A percentile compares a stretch with the other conserved stretches of the same genome.
These are phyloP conservation scores for Holothuria leucospilota DNA, from an alignment of 53 echinoderm and acorn worm genomes.

Conservation along the genomic window DNA sequence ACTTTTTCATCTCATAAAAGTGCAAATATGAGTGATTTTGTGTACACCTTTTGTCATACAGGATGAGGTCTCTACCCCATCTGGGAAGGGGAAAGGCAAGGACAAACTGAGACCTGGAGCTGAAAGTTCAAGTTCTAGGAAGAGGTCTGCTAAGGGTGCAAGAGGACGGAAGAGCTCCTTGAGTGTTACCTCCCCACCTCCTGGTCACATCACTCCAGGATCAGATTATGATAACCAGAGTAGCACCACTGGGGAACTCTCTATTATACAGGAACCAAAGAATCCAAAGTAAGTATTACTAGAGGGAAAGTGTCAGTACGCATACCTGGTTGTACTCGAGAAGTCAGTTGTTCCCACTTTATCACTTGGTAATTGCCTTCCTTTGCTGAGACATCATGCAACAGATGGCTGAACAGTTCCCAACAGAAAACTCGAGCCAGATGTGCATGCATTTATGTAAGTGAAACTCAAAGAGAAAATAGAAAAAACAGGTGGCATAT, in stretches of 20 bases:
- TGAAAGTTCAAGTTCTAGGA: conserved; percentile 79
- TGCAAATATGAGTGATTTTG: not conserved
- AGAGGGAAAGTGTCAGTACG: not conserved
- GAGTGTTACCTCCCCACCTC: conserved; percentile 87
- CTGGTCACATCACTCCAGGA: conserved; percentile 92
- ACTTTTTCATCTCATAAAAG: too few relatives aligned
- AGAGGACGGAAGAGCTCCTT: conserved; percentile 94
- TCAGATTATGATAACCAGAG: conserved; percentile 97
- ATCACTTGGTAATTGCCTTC: not conserved
- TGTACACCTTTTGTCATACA: conserved; percentile 11
- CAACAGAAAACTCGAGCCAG: too few relatives aligned
- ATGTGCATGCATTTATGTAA: too few relatives aligned
- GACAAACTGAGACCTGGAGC: conserved; percentile 89
- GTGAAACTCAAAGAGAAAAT: too few relatives aligned
- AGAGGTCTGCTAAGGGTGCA: conserved; percentile 85
- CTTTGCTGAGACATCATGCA: too few relatives aligned
- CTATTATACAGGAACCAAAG: conserved; percentile 89
- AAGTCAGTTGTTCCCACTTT: not conserved
- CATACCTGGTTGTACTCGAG: not conserved
- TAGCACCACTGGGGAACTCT: conserved; percentile 87
- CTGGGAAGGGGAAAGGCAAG: conserved; percentile 83
- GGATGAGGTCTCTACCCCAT: conserved; percentile 93
- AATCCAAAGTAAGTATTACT: conserved; percentile 74
- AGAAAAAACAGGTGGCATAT: too few relatives aligned
- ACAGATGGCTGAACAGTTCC: too few relatives aligned